Base-by-base conservation (phyloP, 2,113 vertebrate species). In the Scalopus aquaticus region DNA sequence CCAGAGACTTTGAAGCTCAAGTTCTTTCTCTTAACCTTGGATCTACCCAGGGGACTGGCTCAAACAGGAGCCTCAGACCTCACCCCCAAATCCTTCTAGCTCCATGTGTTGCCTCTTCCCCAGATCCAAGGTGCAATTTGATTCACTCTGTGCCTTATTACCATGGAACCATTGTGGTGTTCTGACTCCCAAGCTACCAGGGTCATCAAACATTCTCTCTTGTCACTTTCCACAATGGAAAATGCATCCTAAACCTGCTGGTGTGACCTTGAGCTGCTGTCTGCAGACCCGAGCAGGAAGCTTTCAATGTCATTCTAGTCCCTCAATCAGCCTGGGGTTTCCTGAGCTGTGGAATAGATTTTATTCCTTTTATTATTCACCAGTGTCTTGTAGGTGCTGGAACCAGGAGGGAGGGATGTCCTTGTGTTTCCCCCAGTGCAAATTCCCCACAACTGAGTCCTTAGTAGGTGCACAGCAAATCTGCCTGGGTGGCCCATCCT, bases 151-250 rank as follows among this genome's bases (percentile, higher is more conserved):
- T 9, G 6, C 24, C 42, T 28, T 65, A 15, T 6, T 51, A 6
- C 12, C 10, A 1, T 2, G 37, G 30, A 26, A 10, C 15, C 0
- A 0, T 15, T 3, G 0, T 6, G 32, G 22, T 22, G 22, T 32
- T 54, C 91, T 20, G 32, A n/a, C 7, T 16, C 69, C 5, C 37
- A 37, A 58, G 17, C 46, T 32, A 17, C 73, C 28, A 10, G 51
- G 20, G 19, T 5, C 6, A 0, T 46, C 37, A 77, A 77, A 56
- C 62, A 15, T 39, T 12, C 26, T 54, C 42, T 73, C 44, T 4
- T n/a, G 37, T 60, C 39, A 15, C 37, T 20, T 65, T 51, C 78
- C 37, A 32, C 22, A 0, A 3, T 15, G 65, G 85, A 32, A 70
- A 69, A 49, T 1, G 28, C 13, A 2, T 8, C 62, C 70, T 2